A percentile compares a stretch with the other conserved stretches of the same genome.
Conservation (phyloP, 2,113 vertebrate genomes). For the Orcinus orca region DNA sequence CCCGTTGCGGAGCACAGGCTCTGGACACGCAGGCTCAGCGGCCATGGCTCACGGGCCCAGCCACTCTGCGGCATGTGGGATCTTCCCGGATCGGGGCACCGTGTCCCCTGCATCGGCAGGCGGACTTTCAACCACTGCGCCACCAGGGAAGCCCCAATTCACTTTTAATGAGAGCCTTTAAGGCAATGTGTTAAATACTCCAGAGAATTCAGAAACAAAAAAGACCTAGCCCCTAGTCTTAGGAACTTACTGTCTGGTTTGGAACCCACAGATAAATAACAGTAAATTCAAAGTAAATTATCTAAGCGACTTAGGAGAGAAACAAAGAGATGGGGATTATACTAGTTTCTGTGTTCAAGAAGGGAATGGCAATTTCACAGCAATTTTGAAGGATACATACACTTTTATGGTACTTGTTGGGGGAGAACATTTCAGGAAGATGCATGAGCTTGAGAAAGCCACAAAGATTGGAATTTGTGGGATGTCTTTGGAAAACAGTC, state of each 20-base stretch:
- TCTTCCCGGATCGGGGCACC: no score
- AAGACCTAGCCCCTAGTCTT: not conserved
- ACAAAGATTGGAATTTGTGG: not conserved
- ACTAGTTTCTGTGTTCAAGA: not conserved
- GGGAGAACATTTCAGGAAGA: not conserved
- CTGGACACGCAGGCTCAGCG: no score
- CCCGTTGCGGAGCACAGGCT: no score
- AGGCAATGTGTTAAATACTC: constrained; percentile 47
- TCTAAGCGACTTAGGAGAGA: not conserved
- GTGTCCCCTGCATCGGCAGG: no score
- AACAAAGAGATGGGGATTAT: not conserved
- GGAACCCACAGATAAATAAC: constrained; percentile 25
- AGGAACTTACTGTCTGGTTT: constrained; percentile 1
- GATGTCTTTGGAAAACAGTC: not conserved
- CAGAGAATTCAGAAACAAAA: constrained; percentile 51
- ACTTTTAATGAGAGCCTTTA: constrained; percentile 41
- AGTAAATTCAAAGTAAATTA: constrained; percentile 52
- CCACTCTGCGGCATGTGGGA: no score
- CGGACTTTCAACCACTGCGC: no score
- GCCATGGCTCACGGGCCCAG: no score
- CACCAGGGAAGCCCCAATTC: no score
- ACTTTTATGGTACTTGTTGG: not conserved
- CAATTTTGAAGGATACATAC: not conserved
- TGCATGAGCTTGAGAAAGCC: not conserved
- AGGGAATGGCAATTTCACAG: not conserved